Conservation (phyloP, 2,113 vertebrate genomes). For the Sphyrna mokarran region DNA sequence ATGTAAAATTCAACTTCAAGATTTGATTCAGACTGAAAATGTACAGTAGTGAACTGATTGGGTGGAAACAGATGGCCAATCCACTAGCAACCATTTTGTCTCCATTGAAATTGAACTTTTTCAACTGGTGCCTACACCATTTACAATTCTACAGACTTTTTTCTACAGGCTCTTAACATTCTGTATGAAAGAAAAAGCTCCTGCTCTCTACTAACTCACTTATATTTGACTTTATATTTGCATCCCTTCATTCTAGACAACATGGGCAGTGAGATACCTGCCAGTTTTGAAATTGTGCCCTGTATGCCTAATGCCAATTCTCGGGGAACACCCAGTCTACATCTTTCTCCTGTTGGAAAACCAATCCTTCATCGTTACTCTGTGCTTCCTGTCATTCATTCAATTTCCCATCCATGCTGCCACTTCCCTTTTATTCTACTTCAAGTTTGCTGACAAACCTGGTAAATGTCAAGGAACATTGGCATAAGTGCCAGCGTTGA, state of each 20-base stretch:
- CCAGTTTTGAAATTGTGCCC: too few species aligned
- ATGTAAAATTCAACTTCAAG: not conserved
- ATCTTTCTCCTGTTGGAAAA: too few species aligned
- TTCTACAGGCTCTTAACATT: not conserved
- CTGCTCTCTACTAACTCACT: not conserved
- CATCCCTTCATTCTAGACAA: not conserved
- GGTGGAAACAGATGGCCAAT: not conserved
- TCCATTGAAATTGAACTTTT: not conserved
- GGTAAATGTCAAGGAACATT: too few species aligned
- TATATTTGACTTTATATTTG: not conserved
- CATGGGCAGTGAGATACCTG: not conserved
- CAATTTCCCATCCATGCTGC: too few species aligned
- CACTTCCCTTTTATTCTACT: too few species aligned
- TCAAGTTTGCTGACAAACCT: too few species aligned
- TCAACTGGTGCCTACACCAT: not conserved
- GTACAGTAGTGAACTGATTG: not conserved
- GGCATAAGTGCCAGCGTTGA: too few species aligned
- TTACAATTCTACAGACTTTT: not conserved
- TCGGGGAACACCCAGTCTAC: too few species aligned
- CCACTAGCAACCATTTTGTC: not conserved
- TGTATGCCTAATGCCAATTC: too few species aligned
- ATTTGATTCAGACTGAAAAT: not conserved
- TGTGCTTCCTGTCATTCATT: too few species aligned
- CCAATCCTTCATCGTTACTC: too few species aligned
- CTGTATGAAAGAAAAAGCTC: not conserved